A percentile compares a stretch with the other conserved stretches of the same genome.
Conservation (phyloP, 2,888 invertebrate genomes). For the Melipona beecheii region DNA sequence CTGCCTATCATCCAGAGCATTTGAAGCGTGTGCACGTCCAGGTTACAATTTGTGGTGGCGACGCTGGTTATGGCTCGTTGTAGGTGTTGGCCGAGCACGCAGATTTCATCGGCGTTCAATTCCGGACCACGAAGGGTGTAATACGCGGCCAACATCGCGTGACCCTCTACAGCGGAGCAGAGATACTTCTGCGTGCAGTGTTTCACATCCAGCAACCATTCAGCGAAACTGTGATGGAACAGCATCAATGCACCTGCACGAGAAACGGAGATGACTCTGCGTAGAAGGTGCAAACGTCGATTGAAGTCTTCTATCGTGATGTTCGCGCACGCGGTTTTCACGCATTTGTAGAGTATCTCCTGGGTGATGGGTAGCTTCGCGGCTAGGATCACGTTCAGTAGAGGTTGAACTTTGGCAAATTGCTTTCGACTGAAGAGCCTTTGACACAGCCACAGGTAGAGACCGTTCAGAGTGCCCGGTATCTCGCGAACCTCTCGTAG, state of each 20-base stretch:
- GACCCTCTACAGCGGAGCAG: slow-evolving; percentile 94
- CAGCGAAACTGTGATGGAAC: slow-evolving; percentile 97
- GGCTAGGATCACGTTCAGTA: slow-evolving; percentile 94
- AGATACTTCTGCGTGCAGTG: slow-evolving; percentile 98
- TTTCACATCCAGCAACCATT: slow-evolving; percentile 98
- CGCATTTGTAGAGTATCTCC: slow-evolving; percentile 91
- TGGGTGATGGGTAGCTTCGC: slow-evolving; percentile 94
- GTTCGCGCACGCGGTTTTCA: slow-evolving; percentile 91
- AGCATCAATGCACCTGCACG: slow-evolving; percentile 88
- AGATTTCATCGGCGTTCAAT: slow-evolving; percentile 90
- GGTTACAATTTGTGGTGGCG: slow-evolving; percentile 77
- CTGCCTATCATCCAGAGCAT: slow-evolving; percentile 91
- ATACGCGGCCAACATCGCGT: slow-evolving; percentile 94
- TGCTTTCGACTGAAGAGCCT: slow-evolving; percentile 95
- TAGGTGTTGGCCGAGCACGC: slow-evolving; percentile 86
- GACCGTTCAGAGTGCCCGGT: slow-evolving; percentile 95
- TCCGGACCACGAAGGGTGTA: slow-evolving; percentile 90
- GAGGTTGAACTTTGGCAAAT: slow-evolving; percentile 92
- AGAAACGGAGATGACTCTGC: slow-evolving; percentile 88
- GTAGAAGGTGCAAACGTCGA: slow-evolving; percentile 90
- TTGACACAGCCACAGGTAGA: slow-evolving; percentile 97
- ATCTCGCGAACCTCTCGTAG: slow-evolving; percentile 96
- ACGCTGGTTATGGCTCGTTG: slow-evolving; percentile 79
- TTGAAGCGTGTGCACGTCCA: slow-evolving; percentile 88
- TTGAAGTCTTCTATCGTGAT: slow-evolving; percentile 93